These are phyloP conservation scores for Motacilla tschutschensis DNA, from an alignment of 2,113 vertebrate genomes.

Conservation along the genomic window DNA sequence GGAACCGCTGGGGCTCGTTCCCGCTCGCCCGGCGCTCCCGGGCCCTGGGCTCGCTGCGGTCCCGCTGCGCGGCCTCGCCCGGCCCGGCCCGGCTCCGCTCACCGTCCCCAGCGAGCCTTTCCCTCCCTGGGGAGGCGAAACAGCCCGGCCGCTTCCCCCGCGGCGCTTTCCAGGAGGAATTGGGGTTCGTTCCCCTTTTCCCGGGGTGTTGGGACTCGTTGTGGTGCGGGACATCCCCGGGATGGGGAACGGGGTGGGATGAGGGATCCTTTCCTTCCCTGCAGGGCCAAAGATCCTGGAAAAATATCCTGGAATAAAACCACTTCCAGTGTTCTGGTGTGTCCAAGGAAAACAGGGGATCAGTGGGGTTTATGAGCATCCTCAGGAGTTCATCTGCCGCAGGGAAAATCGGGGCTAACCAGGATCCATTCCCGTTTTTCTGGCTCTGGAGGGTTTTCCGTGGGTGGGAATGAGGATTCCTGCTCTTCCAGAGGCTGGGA, in stretches of 20 bases:
- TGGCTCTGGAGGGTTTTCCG: neutral
- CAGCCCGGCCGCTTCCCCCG: neutral
- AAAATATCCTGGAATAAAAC: neutral
- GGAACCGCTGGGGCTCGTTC: too few species aligned
- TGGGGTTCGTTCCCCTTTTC: rapidly evolving
- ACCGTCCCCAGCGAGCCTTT: neutral
- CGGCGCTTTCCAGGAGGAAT: rapidly evolving
- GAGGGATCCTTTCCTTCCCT: too few species aligned
- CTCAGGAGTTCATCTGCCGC: neutral
- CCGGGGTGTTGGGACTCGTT: too few species aligned
- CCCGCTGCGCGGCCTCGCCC: neutral
- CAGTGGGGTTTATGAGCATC: rapidly evolving
- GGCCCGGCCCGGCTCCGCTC: neutral
- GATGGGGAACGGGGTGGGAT: neutral
- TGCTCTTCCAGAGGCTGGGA: neutral
- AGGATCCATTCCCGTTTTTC: neutral
- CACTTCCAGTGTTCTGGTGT: rapidly evolving
- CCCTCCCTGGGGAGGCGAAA: neutral
- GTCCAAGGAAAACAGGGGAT: rapidly evolving
- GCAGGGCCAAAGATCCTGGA: neutral
- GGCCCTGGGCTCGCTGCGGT: rapidly evolving
- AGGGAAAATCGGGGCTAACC: neutral
- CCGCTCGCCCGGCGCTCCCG: too few species aligned
- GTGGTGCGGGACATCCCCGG: neutral
- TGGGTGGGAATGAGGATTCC: neutral